Percentiles rank a stretch among this genome's conserved stretches.
Evolutionary conservation across 2,113 vertebrate genomes (phyloP).

Genomic region (Puntigrus tetrazona): DNA sequence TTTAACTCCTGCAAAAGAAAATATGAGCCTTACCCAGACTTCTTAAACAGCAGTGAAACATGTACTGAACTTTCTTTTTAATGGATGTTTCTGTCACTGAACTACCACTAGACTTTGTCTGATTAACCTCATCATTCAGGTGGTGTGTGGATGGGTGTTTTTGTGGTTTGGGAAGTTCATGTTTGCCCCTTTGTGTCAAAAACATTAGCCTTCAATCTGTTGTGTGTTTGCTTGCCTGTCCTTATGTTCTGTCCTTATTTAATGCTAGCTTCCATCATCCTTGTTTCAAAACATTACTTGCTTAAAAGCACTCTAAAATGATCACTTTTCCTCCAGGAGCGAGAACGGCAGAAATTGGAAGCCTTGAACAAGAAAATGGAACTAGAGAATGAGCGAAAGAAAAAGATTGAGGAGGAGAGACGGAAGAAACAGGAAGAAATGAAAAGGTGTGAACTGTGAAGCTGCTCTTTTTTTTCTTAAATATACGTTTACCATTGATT

Average conservation of each 20-base stretch:
- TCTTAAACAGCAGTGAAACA: neutral
- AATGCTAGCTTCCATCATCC: neutral
- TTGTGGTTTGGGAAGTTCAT: neutral
- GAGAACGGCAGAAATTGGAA: slow-evolving; percentile 85
- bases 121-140: neutral
- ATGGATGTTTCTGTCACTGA: neutral
- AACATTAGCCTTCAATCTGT: neutral
- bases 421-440: slow-evolving; percentile 82
- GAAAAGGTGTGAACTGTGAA: slow-evolving; percentile 79
- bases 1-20: no score
- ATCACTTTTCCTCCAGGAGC: slow-evolving; percentile 73
- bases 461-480: no score
- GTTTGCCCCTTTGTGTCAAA: neutral
- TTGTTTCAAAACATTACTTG: neutral
- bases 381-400: slow-evolving; percentile 84
- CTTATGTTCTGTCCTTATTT: neutral
- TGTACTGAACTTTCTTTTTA: neutral
- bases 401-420: slow-evolving; percentile 90
- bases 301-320: neutral
- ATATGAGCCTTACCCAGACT: neutral
- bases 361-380: slow-evolving; percentile 87
- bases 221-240: neutral
- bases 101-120: neutral
- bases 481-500: no score
- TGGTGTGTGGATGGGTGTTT: neutral